Evolutionary conservation across 1,140 invertebrate species (phyloP).

Genomic region (Platorchestia sp.): DNA sequence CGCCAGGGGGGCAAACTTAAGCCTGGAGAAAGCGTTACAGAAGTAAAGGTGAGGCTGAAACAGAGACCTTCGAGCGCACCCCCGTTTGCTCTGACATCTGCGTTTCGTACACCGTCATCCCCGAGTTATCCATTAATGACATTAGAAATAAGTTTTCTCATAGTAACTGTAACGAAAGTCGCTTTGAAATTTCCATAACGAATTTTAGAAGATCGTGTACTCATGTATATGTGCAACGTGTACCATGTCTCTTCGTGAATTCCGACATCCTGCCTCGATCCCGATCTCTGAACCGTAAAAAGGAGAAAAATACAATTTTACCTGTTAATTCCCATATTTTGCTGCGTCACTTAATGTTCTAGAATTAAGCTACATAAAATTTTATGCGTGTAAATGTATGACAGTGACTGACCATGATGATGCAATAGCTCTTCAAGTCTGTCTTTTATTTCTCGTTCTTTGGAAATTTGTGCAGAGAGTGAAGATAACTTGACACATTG

Average conservation of each 20-base stretch:
- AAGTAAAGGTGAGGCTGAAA: conserved; percentile 15
- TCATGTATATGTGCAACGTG: conserved; percentile 7
- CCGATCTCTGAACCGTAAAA: conserved; percentile 16
- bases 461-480: background rate
- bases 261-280: conserved; percentile 23
- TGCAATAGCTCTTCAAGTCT: background rate
- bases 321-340: background rate
- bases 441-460: conserved; percentile 16
- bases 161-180: background rate
- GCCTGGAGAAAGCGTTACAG: conserved; percentile 50
- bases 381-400: background rate
- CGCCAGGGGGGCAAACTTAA: conserved; percentile 52
- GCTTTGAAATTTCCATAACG: background rate
- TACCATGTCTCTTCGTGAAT: background rate
- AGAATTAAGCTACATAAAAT: background rate
- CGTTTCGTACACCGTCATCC: background rate
- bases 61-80: background rate
- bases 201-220: background rate
- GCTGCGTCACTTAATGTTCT: background rate
- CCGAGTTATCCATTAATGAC: conserved; percentile 24
- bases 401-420: background rate
- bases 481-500: background rate
- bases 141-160: background rate
- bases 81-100: background rate
- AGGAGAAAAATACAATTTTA: background rate